Evolutionary conservation across 1,140 invertebrate genomes (phyloP).

Genomic region (Diachasma alloeum): DNA sequence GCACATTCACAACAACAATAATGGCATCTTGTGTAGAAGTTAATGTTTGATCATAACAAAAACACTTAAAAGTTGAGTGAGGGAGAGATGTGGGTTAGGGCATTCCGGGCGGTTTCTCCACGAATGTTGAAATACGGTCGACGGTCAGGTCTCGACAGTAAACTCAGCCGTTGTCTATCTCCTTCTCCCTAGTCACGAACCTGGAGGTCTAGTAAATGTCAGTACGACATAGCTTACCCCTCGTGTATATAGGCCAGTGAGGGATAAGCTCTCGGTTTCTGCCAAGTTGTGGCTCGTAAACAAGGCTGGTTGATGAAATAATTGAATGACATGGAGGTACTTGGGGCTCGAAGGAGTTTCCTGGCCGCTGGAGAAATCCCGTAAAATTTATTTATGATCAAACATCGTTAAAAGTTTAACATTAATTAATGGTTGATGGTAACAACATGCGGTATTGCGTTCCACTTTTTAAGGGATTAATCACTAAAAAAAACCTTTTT

Average conservation of each 20-base stretch:
- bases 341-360: neutral
- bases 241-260: conserved; percentile 19
- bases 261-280: neutral
- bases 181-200: conserved; percentile 30
- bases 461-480: too few relatives aligned
- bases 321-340: conserved; percentile 34
- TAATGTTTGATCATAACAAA: neutral
- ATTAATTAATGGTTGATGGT: too few relatives aligned
- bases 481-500: too few relatives aligned
- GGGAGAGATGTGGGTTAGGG: neutral
- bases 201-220: conserved; percentile 40
- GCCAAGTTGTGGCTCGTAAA: conserved; percentile 36
- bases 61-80: neutral
- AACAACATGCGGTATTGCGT: too few relatives aligned
- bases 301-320: conserved; percentile 45
- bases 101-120: conserved; percentile 42
- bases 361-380: neutral
- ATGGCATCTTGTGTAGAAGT: neutral
- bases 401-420: neutral
- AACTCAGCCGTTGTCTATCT: conserved; percentile 29
- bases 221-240: neutral
- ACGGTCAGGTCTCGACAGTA: conserved; percentile 37
- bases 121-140: conserved; percentile 44
- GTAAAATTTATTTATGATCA: neutral
- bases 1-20: too few relatives aligned